These are phyloP conservation scores for Hapalemur alaotrensis DNA, from an alignment of 2,797 vertebrate species.

Conservation along the genomic window DNA sequence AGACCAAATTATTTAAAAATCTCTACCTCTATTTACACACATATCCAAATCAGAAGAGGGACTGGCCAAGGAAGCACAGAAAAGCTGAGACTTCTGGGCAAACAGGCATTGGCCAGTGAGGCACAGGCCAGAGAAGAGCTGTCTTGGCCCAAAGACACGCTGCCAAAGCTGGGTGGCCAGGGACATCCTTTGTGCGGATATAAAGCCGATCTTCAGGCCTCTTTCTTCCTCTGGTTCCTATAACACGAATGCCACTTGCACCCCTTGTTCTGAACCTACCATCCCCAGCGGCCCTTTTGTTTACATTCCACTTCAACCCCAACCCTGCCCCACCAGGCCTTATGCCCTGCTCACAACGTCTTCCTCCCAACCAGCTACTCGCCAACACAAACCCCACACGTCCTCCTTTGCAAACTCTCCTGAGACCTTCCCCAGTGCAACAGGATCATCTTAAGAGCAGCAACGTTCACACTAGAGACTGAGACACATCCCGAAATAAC, in stretches of 20 bases:
- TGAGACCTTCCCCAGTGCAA: not conserved
- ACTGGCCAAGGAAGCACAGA: not conserved
- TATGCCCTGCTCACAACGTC: not conserved
- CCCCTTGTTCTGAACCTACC: not conserved
- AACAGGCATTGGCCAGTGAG: not conserved
- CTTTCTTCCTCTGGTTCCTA: not conserved
- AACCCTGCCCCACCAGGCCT: not conserved
- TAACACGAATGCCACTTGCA: not conserved
- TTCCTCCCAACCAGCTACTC: not conserved
- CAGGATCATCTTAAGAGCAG: not conserved
- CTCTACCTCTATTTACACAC: not conserved
- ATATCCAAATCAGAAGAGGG: not conserved
- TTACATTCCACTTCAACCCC: not conserved
- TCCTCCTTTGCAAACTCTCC: not conserved
- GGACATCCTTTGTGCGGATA: not conserved
- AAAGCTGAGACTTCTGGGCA: not conserved
- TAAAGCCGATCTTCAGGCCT: not conserved
- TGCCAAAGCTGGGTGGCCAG: not conserved
- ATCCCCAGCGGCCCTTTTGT: not conserved
- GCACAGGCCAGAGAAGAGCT: not conserved
- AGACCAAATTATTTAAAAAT: not conserved
- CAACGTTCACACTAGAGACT: not conserved
- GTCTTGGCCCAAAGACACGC: not conserved
- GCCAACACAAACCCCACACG: not conserved
- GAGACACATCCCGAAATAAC: not conserved